A percentile compares a stretch with the other conserved stretches of the same genome.
phyloP scores from a whole-genome alignment of 2,113 vertebrate genomes.

The Calidris pugnax region DNA sequence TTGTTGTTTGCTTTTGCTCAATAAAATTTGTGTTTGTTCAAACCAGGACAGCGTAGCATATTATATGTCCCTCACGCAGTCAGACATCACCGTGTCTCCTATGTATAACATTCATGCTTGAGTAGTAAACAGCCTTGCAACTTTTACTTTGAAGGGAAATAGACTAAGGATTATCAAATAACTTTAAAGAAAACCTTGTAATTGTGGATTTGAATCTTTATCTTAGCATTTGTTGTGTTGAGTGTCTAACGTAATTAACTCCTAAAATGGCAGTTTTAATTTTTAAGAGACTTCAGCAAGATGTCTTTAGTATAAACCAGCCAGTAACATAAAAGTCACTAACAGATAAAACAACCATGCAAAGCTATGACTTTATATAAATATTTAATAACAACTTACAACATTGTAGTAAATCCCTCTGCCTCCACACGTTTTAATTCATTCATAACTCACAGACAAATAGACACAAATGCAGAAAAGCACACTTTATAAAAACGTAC shows the following conservation, averaged over 20 bases:
- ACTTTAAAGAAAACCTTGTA: background rate
- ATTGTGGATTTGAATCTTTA: background rate
- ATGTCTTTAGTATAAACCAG: background rate
- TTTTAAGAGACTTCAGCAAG: background rate
- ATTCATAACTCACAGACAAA: background rate
- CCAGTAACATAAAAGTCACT: background rate
- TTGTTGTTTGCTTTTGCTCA: background rate
- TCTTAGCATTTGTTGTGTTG: background rate
- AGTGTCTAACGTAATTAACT: background rate
- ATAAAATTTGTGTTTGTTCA: background rate
- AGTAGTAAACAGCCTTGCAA: background rate
- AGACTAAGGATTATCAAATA: background rate
- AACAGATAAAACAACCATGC: background rate
- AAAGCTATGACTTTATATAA: background rate
- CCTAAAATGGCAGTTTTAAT: background rate
- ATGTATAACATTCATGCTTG: background rate
- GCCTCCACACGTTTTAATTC: background rate
- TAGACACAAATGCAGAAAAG: background rate
- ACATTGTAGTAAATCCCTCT: background rate
- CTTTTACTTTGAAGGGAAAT: background rate
- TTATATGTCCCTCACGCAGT: background rate
- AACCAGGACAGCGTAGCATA: background rate
- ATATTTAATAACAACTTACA: background rate
- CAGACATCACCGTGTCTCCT: background rate
- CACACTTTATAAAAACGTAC: background rate